phyloP scores from a whole-genome alignment of 2,797 vertebrate genomes.

The Coracias cyanogaster region DNA sequence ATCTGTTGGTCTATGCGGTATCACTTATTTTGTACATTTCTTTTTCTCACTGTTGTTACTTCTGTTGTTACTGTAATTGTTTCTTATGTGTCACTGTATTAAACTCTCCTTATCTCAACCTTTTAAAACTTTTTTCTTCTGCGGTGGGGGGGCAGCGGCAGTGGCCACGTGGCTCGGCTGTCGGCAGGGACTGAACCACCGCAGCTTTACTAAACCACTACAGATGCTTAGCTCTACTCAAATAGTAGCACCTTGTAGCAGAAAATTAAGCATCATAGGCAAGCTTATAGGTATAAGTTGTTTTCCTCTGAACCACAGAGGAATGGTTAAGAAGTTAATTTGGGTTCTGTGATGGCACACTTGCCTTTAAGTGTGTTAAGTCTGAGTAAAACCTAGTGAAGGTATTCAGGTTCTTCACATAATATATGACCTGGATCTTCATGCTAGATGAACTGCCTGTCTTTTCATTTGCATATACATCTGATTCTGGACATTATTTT shows the following conservation, averaged over 20 bases:
- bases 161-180: too few species aligned
- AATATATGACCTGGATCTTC: background rate
- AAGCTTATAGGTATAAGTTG: background rate
- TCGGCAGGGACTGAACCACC: too few species aligned
- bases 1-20: too few species aligned
- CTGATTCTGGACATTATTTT: background rate
- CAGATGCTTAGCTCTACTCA: background rate
- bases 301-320: background rate
- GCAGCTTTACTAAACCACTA: too few species aligned
- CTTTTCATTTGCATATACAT: background rate
- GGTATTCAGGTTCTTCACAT: background rate
- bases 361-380: background rate
- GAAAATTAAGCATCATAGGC: background rate
- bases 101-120: too few species aligned
- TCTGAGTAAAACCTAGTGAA: background rate
- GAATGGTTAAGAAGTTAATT: background rate
- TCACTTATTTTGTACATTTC: too few species aligned
- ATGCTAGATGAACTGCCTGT: background rate
- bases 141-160: too few species aligned
- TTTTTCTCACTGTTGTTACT: too few species aligned
- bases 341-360: background rate
- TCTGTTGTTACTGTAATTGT: too few species aligned
- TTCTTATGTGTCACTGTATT: too few species aligned
- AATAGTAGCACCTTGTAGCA: background rate
- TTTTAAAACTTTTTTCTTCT: too few species aligned